Conservation (phyloP, 2,888 invertebrate species). For the Macrostomum cliftonense region DNA sequence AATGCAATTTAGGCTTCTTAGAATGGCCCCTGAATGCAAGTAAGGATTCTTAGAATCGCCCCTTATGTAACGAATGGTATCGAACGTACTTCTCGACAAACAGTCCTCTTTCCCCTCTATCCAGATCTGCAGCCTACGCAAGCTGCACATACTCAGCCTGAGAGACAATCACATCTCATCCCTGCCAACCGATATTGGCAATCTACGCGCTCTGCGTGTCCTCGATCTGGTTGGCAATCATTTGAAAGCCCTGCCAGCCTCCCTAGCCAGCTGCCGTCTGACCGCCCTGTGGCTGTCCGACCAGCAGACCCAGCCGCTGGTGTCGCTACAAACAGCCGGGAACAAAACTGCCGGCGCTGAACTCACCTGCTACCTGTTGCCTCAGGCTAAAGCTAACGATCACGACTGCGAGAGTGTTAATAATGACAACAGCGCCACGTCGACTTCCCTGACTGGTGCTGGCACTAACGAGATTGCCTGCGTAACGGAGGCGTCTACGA, state of each 20-base stretch:
- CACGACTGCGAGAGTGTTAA: no score
- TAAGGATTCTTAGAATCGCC: no score
- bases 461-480: no score
- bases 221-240: slow-evolving; percentile 87
- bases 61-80: no score
- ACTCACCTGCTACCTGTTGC: slow-evolving; percentile 89
- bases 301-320: slow-evolving; percentile 79
- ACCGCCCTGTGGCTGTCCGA: slow-evolving; percentile 97
- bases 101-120: slow-evolving; percentile 6
- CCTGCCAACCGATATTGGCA: slow-evolving; percentile 73
- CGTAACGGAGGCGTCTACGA: no score
- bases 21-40: no score
- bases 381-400: slow-evolving; percentile 47
- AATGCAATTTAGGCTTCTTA: no score
- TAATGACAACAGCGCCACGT: no score
- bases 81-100: no score
- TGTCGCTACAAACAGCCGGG: slow-evolving; percentile 88
- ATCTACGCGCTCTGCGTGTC: slow-evolving; percentile 75
- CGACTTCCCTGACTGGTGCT: no score
- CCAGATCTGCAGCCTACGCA: slow-evolving; percentile 38
- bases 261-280: slow-evolving; percentile 49
- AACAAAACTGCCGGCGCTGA: slow-evolving; percentile 49
- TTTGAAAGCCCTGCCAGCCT: slow-evolving; percentile 82
- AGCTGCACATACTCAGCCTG: slow-evolving; percentile 73
- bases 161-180: slow-evolving; percentile 79